phyloP scores from a whole-genome alignment of 2,888 invertebrate genomes.

The Xanthorhoe spadicearia region DNA sequence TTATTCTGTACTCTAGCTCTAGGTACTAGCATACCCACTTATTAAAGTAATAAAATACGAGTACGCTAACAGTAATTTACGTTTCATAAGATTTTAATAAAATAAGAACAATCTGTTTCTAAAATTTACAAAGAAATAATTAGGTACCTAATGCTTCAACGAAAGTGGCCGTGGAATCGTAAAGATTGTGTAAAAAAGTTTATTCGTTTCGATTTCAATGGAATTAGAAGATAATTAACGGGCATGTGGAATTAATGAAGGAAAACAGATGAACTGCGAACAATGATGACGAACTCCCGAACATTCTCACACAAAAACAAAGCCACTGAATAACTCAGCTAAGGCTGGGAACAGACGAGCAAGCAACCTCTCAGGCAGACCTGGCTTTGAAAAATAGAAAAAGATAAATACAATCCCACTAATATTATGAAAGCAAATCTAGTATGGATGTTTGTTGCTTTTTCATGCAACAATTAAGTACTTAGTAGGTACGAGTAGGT shows the following conservation, averaged over 20 bases:
- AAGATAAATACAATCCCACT: too few relatives aligned
- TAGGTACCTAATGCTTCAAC: not conserved
- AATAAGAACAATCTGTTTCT: not conserved
- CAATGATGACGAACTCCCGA: conserved; percentile 33
- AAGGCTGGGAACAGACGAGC: conserved; percentile 18
- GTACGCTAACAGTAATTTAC: not conserved
- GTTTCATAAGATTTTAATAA: not conserved
- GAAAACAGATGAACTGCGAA: conserved; percentile 34
- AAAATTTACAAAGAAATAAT: too few relatives aligned
- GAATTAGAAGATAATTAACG: conserved; percentile 37
- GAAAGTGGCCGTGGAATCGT: conserved; percentile 7
- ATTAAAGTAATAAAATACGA: not conserved
- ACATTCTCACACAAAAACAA: conserved; percentile 35
- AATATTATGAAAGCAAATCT: too few relatives aligned
- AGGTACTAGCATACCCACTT: not conserved
- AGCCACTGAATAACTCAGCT: conserved; percentile 15
- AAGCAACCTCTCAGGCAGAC: not conserved
- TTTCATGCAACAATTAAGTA: too few relatives aligned
- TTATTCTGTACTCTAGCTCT: too few relatives aligned
- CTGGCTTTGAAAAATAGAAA: not conserved
- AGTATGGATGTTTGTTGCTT: too few relatives aligned
- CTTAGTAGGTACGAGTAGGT: too few relatives aligned
- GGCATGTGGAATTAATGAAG: conserved; percentile 24
- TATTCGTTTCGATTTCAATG: conserved; percentile 33
- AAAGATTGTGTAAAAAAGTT: conserved; percentile 12